Base-by-base conservation (phyloP, 1,140 invertebrate genomes). In the Tyrophagus putrescentiae region DNA sequence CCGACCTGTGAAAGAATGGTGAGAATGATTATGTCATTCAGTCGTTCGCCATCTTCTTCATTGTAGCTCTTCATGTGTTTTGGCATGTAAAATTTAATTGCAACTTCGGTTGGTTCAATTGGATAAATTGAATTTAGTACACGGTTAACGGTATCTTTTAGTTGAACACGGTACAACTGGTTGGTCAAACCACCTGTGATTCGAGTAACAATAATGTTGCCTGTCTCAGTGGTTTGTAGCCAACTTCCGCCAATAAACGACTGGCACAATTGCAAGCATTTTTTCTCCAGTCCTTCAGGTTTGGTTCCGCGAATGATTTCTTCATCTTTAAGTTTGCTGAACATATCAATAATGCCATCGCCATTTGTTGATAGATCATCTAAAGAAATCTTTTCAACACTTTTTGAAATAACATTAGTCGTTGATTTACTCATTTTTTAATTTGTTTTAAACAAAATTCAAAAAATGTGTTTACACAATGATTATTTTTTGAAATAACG, bases 111-210 rank as follows among this genome's bases (percentile, higher is more conserved):
- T 6, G 52, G 52, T 54, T 50, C 11, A 50, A 21, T 11, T 50
- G 11, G 9, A 11, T 50, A 50, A 50, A 50, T 50, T 21, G n/a
- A 6, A 54, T 54, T 54, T n/a, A 32, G 16, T n/a, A 32, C 18
- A 54, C 5, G 7, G 5, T 23, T 23, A 39, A 42, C 6, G 36
- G 18, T n/a, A 41, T 31, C 27, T 6, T 18, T 54, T 16, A 54
- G 7, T 31, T n/a, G 6, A 9, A n/a, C 18, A 9, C 28, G 27
- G 28, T 54, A 54, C 28, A 54, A 31, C 27, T 54, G 52, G 36
- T 54, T 54, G 28, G 52, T 54, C 6, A 54, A 33, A 32, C 52
- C 52, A 54, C 52, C 52, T 9, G n/a, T 54, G 16, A 54, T 42
- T 31, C 52, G 18, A 5, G 18, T 54, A 27, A 54, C 52, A 7